Evolutionary conservation across 2,113 vertebrate genomes (phyloP).

Genomic region (Tragelaphus strepsiceros): DNA sequence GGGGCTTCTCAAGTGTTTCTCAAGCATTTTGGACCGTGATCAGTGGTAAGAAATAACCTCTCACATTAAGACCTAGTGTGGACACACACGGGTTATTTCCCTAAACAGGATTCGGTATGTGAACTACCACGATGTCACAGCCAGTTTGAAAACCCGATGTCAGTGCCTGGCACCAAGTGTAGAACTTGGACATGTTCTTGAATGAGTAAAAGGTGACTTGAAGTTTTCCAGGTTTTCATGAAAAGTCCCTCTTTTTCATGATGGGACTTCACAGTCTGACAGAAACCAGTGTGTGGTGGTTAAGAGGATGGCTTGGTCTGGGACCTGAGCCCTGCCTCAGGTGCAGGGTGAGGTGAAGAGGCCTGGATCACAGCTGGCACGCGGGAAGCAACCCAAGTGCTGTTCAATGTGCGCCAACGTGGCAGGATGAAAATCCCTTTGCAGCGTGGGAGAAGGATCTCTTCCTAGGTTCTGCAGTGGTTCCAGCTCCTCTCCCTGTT

Average conservation of each 20-base stretch:
- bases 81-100: not conserved
- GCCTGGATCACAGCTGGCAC: not conserved
- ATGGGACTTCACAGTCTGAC: not conserved
- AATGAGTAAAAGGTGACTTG: not conserved
- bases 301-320: not conserved
- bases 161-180: not conserved
- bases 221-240: not conserved
- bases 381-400: fast-evolving
- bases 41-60: not conserved
- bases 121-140: not conserved
- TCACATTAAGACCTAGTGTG: not conserved
- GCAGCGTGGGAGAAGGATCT: too few species aligned
- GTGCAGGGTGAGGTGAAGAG: not conserved
- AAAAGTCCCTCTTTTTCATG: not conserved
- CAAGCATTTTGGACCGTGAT: fast-evolving
- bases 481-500: not conserved
- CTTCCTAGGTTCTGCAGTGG: not conserved
- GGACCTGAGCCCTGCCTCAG: not conserved
- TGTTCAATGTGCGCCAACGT: fast-evolving
- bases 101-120: not conserved
- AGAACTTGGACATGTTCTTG: not conserved
- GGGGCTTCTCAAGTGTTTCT: not conserved
- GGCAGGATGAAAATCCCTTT: not conserved
- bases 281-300: not conserved
- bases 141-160: not conserved